Conservation (phyloP, 2,113 vertebrate species). For the Ia io region DNA sequence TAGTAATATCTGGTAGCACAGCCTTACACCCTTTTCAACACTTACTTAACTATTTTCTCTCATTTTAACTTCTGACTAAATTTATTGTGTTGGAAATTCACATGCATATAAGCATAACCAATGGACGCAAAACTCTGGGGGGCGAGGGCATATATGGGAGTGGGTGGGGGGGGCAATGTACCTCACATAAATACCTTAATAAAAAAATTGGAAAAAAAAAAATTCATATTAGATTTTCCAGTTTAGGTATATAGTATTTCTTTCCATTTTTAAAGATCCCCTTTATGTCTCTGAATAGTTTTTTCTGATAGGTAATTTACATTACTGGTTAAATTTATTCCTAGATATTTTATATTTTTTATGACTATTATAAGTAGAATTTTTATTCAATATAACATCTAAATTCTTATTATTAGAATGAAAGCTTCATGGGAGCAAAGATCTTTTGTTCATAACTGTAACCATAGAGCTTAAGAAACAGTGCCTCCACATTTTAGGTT, state of each 20-base stretch:
- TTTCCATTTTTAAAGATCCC: conserved; percentile 24
- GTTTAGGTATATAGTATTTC: neutral
- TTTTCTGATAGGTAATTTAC: neutral
- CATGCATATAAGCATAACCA: too few relatives aligned
- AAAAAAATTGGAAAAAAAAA: too few relatives aligned
- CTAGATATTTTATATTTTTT: neutral
- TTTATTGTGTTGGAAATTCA: neutral
- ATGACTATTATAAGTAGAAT: neutral
- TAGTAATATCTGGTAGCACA: neutral
- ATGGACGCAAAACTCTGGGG: too few relatives aligned
- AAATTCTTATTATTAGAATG: neutral
- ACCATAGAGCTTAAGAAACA: neutral
- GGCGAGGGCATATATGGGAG: too few relatives aligned
- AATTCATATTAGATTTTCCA: conserved; percentile 16
- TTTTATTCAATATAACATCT: neutral
- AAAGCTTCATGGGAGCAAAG: neutral
- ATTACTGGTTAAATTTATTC: neutral
- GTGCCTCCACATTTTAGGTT: neutral
- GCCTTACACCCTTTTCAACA: neutral
- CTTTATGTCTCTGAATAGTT: neutral
- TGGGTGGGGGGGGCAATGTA: too few relatives aligned
- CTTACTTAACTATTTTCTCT: neutral
- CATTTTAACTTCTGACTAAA: conserved; percentile 11
- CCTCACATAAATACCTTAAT: too few relatives aligned
- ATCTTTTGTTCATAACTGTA: conserved; percentile 10